Evolutionary conservation across 2,113 vertebrate genomes (phyloP), one percentile per base, ranked within the genome.

Genomic region (Hypomesus transpacificus): DNA sequence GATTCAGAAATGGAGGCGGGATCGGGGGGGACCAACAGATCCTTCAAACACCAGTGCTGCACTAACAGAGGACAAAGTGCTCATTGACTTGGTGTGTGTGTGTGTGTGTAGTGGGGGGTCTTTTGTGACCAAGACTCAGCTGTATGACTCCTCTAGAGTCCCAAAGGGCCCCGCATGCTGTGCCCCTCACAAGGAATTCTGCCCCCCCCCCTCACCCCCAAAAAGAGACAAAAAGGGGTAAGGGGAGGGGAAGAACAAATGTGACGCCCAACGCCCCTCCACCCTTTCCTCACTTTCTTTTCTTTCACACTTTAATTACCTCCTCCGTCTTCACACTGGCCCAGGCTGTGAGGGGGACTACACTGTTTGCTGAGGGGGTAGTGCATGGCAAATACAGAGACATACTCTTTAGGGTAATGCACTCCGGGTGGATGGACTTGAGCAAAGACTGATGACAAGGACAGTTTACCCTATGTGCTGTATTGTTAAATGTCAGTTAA

Each of bases 51-150:
- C 69, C 66, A 69, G 26, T 57, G 67, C 50, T 57, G 68, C 76
- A 73, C 69, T 74, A 82, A 72, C 72, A 70, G 46, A 59, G 73
- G 71, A 83, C 76, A 81, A 79, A 83, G 76, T 71, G 66, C 68
- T 75, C 65, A 78, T 78, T 80, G 83, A 80, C 70, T 67, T 70
- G 74, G 16, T 22, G 39, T 20, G 28, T 60, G 58, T 56, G 66
- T 68, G 66, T 34, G 31, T 65, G 63, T 65, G 63, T 46, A 34
- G n/a, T 26, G 26, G 64, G 26, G 64, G 16, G 64, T 9, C 54
- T 69, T 77, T 86, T 85, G 81, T 86, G 72, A 71, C 67, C 66
- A 58, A 53, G 22, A n/a, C 63, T 77, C 80, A 79, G 78, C 65
- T 81, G 78, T 73, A 78, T 53, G 73, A 79, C 66, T 67, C 57